Evolutionary conservation across 92 coral and sea anemone genomes (phyloP), one percentile per base, ranked within the genome.

Genomic region (Porites lobata): DNA sequence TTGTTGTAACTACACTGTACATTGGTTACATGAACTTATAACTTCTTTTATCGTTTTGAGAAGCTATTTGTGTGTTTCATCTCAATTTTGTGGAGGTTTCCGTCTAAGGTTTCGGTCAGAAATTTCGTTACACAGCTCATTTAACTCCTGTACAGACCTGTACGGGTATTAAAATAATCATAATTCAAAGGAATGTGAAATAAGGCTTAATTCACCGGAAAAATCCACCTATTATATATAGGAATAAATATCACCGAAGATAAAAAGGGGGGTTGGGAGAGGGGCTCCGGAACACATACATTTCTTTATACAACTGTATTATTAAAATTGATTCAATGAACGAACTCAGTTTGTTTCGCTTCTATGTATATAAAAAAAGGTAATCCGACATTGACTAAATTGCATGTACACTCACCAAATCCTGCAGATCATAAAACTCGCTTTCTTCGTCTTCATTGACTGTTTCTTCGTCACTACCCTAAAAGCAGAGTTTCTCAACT

Each of bases 391-490:
- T 54, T 75, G 80, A 75, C 80, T 53, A 53, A 18, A 75, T 26
- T 26, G 29, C 2, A 53, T 75, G 66, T 14, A 53, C 56, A 19
- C 80, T 75, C 65, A 75, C 65, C n/a, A 75, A 74, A 74, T 74
- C 78, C 53, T 74, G 29, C 29, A 26, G 29, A 26, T 26, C 29
- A 26, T 26, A 1, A 26, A 26, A 26, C 29, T 26, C 29, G 2
- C 29, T 26, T 26, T 26, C 29, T 32, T 50, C 61, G 62, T 74
- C 78, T 74, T 74, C 43, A 74, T 58, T 74, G 43, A 10, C 53
- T 51, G 78, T 54, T 74, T 74, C 78, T 26, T 74, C 61, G 43
- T 52, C 78, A 74, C 78, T 74, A 74, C 62, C 61, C 78, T 74
- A 74, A 74, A 74, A 74, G 78, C 58, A 74, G 78, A 74, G 61